phyloP scores from a whole-genome alignment of 2,797 vertebrate species.

The Clamator glandarius region DNA sequence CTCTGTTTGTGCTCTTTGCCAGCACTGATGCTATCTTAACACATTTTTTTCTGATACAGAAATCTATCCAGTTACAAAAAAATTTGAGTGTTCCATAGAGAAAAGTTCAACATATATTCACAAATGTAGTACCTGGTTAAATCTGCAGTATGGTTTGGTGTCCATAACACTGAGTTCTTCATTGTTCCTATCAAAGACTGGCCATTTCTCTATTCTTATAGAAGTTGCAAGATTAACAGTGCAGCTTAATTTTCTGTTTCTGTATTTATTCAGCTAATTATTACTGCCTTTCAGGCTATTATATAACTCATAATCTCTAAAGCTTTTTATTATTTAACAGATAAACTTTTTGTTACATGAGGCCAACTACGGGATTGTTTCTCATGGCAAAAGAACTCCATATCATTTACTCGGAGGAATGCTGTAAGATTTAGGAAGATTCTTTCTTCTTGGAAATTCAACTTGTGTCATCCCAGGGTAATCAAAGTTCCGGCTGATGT shows the following conservation, averaged over 20 bases:
- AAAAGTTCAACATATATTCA: background rate
- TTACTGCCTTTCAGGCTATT: background rate
- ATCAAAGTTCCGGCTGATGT: background rate
- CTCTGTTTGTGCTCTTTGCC: background rate
- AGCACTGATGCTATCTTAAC: background rate
- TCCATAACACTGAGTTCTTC: background rate
- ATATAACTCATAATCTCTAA: background rate
- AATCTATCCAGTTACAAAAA: background rate
- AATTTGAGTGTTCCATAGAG: accelerated
- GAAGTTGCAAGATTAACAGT: background rate
- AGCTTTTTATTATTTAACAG: background rate
- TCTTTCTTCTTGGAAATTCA: background rate
- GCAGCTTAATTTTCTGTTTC: background rate
- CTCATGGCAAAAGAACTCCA: background rate
- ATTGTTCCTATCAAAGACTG: background rate
- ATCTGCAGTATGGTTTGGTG: background rate
- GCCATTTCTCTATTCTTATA: background rate
- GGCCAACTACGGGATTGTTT: background rate
- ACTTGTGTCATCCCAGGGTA: background rate
- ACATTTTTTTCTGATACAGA: background rate
- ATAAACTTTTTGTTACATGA: background rate
- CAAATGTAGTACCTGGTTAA: background rate
- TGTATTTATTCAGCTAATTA: background rate
- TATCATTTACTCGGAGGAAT: background rate
- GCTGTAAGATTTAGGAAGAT: background rate